A percentile compares a stretch with the other conserved stretches of the same genome.
These are phyloP conservation scores for Gerris buenoi DNA, from an alignment of 1,140 invertebrate genomes.

Conservation along the genomic window DNA sequence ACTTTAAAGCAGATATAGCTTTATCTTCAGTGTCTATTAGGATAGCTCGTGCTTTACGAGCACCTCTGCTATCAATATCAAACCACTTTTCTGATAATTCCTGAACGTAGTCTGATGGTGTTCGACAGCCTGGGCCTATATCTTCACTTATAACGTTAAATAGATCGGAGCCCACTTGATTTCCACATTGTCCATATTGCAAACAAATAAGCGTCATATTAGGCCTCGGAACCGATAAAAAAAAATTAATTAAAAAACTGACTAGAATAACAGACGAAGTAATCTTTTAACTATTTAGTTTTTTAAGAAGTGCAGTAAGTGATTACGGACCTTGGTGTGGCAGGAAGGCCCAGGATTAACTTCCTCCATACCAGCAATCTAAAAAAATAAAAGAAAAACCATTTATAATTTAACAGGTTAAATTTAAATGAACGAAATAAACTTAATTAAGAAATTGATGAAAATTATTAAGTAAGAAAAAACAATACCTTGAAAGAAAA, in stretches of 20 bases:
- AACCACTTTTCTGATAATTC: conserved; percentile 34
- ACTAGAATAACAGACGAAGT: not conserved
- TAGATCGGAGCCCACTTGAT: conserved; percentile 36
- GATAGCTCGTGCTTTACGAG: conserved; percentile 29
- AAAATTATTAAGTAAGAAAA: too few species aligned
- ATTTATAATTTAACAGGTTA: too few species aligned
- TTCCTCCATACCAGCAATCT: not conserved
- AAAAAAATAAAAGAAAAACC: too few species aligned
- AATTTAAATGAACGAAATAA: too few species aligned
- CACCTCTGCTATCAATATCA: conserved; percentile 24
- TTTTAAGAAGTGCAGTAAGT: not conserved
- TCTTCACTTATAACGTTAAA: conserved; percentile 32
- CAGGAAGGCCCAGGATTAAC: not conserved
- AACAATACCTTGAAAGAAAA: too few species aligned
- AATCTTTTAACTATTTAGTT: not conserved
- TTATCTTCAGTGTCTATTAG: conserved; percentile 39
- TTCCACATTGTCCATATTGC: conserved; percentile 43
- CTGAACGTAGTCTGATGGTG: conserved; percentile 20
- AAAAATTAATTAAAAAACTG: not conserved
- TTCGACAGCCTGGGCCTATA: conserved; percentile 24
- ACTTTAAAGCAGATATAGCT: conserved; percentile 27
- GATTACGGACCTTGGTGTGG: not conserved
- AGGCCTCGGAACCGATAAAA: too few species aligned
- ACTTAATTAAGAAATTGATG: too few species aligned
- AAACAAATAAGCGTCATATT: conserved; percentile 21